Conservation (phyloP, 1,140 invertebrate genomes). For the Zaprionus africanus region DNA sequence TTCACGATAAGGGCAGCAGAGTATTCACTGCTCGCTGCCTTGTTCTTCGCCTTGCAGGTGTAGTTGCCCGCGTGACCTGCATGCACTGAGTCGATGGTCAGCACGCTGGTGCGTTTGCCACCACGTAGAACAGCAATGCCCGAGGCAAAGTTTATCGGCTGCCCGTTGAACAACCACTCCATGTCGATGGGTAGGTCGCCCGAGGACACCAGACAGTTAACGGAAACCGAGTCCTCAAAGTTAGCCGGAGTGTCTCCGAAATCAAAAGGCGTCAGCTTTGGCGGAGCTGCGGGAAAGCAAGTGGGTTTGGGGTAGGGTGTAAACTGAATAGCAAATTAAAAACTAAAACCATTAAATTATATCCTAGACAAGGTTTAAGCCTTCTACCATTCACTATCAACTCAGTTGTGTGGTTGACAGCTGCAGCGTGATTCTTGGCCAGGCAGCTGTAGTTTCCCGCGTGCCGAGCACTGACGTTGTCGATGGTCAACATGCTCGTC, state of each 20-base stretch:
- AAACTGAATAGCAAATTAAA: neutral
- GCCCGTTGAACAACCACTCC: slow-evolving; percentile 90
- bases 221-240: slow-evolving; percentile 89
- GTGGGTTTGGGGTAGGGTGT: neutral
- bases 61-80: slow-evolving; percentile 89
- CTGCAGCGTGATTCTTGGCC: slow-evolving; percentile 90
- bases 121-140: slow-evolving; percentile 75
- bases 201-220: slow-evolving; percentile 92
- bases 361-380: neutral
- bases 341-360: neutral
- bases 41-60: slow-evolving; percentile 90
- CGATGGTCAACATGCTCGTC: slow-evolving; percentile 91
- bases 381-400: slow-evolving; percentile 89
- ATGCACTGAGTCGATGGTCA: slow-evolving; percentile 90
- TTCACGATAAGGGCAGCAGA: slow-evolving; percentile 89
- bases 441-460: slow-evolving; percentile 92
- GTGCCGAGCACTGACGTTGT: slow-evolving; percentile 89
- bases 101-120: slow-evolving; percentile 87
- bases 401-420: slow-evolving; percentile 88
- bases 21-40: slow-evolving; percentile 89
- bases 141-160: slow-evolving; percentile 71
- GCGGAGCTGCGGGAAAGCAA: slow-evolving; percentile 84
- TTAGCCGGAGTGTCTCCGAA: slow-evolving; percentile 87
- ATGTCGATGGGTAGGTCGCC: slow-evolving; percentile 93
- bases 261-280: slow-evolving; percentile 89